These are phyloP conservation scores for Euclidia mi DNA, from an alignment of 2,888 invertebrate genomes.

Conservation along the genomic window DNA sequence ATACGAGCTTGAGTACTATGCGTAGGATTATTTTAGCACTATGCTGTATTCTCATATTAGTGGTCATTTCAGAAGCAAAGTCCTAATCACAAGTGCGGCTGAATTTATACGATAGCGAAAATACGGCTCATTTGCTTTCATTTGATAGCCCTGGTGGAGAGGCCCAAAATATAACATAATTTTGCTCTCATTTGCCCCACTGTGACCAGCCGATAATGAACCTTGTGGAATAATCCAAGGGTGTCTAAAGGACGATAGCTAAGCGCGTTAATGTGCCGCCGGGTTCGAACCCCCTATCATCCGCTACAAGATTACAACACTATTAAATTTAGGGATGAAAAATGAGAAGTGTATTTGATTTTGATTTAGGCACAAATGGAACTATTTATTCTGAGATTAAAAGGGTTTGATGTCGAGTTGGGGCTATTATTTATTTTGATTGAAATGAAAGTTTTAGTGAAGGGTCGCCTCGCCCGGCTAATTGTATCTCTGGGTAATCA, in stretches of 20 bases:
- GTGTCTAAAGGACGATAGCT: constrained; percentile 37
- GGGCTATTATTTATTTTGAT: constrained; percentile 33
- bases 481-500: constrained; percentile 3
- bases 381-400: constrained; percentile 45
- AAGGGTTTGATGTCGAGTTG: constrained; percentile 32
- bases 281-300: constrained; percentile 46
- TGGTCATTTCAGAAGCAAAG: too few relatives aligned
- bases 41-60: too few relatives aligned
- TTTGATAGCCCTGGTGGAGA: constrained; percentile 13
- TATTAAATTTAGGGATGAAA: constrained; percentile 73
- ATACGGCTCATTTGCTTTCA: neutral
- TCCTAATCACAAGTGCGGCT: too few relatives aligned
- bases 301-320: constrained; percentile 70
- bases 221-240: constrained; percentile 37
- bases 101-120: too few relatives aligned
- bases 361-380: constrained; percentile 55
- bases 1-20: too few relatives aligned
- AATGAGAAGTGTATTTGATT: constrained; percentile 72
- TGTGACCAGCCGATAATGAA: constrained; percentile 38
- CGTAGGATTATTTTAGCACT: too few relatives aligned
- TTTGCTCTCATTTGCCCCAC: constrained; percentile 31
- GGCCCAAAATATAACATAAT: constrained; percentile 31
- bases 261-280: constrained; percentile 45
- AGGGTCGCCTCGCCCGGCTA: neutral
- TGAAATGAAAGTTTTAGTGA: constrained; percentile 16